phyloP scores from a whole-genome alignment of 1,140 invertebrate genomes.

The Heliconius eleuchia region DNA sequence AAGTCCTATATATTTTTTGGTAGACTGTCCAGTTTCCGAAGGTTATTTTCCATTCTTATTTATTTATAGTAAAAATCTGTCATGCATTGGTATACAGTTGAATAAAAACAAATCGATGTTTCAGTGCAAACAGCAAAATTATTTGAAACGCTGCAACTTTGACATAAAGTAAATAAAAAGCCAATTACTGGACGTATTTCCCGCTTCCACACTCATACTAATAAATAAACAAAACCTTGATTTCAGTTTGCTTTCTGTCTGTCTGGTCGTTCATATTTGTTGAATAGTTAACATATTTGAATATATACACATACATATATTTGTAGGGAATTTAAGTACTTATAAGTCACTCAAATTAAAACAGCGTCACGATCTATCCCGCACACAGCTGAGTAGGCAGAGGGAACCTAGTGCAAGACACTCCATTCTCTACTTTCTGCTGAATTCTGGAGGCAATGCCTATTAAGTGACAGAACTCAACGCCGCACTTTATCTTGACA shows the following conservation, averaged over 20 bases:
- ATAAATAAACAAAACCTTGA: slow-evolving; percentile 18
- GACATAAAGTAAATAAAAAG: slow-evolving; percentile 8
- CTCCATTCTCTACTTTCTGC: too few relatives aligned
- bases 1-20: too few relatives aligned
- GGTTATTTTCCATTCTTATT: too few relatives aligned
- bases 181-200: background rate
- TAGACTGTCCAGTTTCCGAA: too few relatives aligned
- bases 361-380: too few relatives aligned
- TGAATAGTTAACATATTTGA: background rate
- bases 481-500: too few relatives aligned
- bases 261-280: background rate
- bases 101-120: slow-evolving; percentile 4
- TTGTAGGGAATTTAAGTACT: background rate
- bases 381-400: too few relatives aligned
- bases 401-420: too few relatives aligned
- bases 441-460: too few relatives aligned
- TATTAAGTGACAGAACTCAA: too few relatives aligned
- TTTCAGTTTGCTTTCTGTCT: background rate
- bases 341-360: too few relatives aligned
- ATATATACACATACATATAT: background rate
- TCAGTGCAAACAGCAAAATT: slow-evolving; percentile 15
- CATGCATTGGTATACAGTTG: background rate
- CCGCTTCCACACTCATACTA: background rate
- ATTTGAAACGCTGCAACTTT: background rate
- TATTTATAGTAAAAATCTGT: too few relatives aligned